These are phyloP conservation scores for Phylloscopus trochiloides DNA, from an alignment of 2,113 vertebrate species.

Conservation along the genomic window DNA sequence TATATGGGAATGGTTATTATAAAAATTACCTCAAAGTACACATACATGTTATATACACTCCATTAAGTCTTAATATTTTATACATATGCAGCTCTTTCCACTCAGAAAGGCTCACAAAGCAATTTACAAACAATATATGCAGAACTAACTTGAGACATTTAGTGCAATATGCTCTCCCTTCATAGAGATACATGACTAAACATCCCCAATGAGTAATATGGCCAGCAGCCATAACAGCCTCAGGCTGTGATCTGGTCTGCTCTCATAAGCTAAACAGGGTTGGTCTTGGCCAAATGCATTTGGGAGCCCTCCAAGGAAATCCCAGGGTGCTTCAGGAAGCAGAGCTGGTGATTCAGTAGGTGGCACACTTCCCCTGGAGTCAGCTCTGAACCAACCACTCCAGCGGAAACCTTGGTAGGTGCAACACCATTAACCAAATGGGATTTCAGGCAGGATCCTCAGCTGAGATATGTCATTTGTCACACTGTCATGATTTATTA, in stretches of 20 bases:
- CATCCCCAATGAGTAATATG: constrained; percentile 75
- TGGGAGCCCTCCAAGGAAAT: constrained; percentile 66
- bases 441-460: not conserved
- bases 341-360: constrained; percentile 64
- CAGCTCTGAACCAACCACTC: constrained; percentile 4
- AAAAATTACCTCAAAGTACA: constrained; percentile 21
- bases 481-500: constrained; percentile 18
- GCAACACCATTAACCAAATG: constrained; percentile 17
- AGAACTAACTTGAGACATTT: constrained; percentile 56
- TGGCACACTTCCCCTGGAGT: constrained; percentile 54
- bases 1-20: not conserved
- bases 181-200: constrained; percentile 72
- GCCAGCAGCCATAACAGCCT: constrained; percentile 67
- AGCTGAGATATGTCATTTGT: not conserved
- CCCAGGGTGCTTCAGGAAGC: constrained; percentile 65
- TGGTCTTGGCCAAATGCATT: constrained; percentile 30
- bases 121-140: constrained; percentile 36
- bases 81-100: not conserved
- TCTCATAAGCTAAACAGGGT: constrained; percentile 56
- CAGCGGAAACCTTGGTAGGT: not conserved
- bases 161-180: constrained; percentile 66
- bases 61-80: constrained; percentile 15
- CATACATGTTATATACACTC: not conserved
- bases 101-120: constrained; percentile 14
- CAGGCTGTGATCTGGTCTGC: constrained; percentile 60